phyloP scores from a whole-genome alignment of 2,113 vertebrate genomes.

The Dicerorhinus sumatrensis region DNA sequence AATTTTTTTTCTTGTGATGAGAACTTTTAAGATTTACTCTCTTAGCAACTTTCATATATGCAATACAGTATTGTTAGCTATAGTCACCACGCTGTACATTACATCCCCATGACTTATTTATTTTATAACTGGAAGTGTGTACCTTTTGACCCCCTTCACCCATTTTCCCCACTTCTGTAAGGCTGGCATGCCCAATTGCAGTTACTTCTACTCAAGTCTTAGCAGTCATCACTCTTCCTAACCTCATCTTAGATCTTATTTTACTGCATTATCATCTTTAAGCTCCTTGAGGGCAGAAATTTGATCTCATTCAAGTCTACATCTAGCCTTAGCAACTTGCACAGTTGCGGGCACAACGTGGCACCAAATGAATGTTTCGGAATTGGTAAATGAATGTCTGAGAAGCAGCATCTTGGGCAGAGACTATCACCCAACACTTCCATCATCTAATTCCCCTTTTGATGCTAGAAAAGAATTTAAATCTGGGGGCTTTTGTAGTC shows the following conservation, averaged over 20 bases:
- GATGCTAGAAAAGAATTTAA: slow-evolving; percentile 3
- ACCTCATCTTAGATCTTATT: neutral
- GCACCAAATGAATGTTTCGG: neutral
- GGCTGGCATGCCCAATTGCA: neutral
- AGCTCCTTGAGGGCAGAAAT: neutral
- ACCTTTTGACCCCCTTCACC: neutral
- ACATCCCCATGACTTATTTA: neutral
- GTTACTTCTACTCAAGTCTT: neutral
- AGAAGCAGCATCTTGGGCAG: neutral
- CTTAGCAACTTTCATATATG: neutral
- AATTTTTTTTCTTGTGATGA: neutral
- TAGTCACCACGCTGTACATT: neutral
- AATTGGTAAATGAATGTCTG: neutral
- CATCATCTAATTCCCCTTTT: neutral
- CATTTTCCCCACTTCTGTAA: neutral
- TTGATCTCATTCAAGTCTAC: neutral
- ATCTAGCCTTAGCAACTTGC: neutral
- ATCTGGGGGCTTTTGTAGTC: neutral
- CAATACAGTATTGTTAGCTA: neutral
- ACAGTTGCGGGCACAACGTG: neutral
- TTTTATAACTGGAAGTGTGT: neutral
- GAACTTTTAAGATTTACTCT: neutral
- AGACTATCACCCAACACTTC: neutral
- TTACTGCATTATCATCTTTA: neutral
- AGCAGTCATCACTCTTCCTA: neutral